Conservation (phyloP, 2,113 vertebrate species). For the Zonotrichia leucophrys region DNA sequence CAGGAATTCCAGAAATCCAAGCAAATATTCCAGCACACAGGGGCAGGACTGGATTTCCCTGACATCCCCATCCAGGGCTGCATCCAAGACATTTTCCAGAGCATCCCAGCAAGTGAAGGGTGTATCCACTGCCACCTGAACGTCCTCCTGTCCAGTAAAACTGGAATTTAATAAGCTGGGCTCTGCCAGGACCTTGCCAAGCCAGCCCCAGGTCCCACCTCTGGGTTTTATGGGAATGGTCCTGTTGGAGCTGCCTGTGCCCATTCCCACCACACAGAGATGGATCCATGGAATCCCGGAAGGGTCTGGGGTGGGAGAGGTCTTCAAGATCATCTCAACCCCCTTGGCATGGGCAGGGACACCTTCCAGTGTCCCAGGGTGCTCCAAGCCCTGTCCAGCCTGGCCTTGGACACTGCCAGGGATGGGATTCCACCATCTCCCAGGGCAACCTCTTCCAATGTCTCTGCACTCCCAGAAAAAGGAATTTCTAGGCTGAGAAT, state of each 20-base stretch:
- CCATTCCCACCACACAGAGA: not conserved
- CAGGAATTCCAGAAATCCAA: not conserved
- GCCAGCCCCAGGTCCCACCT: not conserved
- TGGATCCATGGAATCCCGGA: not conserved
- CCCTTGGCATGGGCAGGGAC: not conserved
- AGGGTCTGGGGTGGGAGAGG: not conserved
- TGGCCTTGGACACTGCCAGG: not conserved
- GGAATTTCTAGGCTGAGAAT: not conserved
- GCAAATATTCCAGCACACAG: not conserved
- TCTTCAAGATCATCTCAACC: not conserved
- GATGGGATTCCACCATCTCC: not conserved
- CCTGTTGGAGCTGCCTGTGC: not conserved
- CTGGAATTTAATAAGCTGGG: not conserved
- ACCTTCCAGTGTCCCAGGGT: accelerated
- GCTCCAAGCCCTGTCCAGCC: not conserved
- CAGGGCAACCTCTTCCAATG: not conserved
- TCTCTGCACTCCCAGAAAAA: not conserved
- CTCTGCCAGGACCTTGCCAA: not conserved
- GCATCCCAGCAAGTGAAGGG: not conserved
- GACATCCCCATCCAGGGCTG: not conserved
- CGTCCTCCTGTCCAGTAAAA: not conserved
- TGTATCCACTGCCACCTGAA: accelerated
- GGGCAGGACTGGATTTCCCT: not conserved
- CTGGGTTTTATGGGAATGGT: not conserved
- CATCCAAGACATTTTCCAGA: not conserved